Evolutionary conservation across 2,888 invertebrate genomes (phyloP).

Genomic region (Acrobasis suavella): DNA sequence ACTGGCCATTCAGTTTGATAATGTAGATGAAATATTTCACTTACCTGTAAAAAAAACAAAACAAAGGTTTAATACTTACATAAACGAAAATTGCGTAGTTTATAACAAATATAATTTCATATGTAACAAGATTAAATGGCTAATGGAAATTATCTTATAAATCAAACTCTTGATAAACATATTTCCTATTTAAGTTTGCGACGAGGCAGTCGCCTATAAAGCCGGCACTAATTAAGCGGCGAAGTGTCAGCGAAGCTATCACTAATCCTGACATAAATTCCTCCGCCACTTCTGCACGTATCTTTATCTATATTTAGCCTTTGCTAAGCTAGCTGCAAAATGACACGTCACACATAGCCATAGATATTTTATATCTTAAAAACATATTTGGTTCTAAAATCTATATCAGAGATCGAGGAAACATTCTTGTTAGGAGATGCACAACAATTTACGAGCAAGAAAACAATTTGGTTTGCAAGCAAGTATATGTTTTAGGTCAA

Average conservation of each 20-base stretch:
- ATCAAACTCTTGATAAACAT: background rate
- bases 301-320: background rate
- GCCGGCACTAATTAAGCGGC: background rate
- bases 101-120: too few species aligned
- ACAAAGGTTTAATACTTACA: background rate
- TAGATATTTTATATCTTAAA: too few species aligned
- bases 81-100: background rate
- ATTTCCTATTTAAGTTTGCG: background rate
- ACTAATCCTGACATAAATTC: background rate
- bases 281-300: background rate
- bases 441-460: background rate
- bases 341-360: background rate
- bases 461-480: background rate
- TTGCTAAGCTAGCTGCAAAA: background rate
- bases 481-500: too few species aligned
- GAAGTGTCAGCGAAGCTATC: background rate
- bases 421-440: too few species aligned
- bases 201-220: background rate
- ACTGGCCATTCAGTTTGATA: background rate
- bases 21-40: background rate
- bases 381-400: too few species aligned
- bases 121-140: too few species aligned
- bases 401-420: too few species aligned
- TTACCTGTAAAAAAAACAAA: slow-evolving; percentile 10
- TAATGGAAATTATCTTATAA: too few species aligned